Base-by-base conservation (phyloP, 1,140 invertebrate genomes). In the Aphaenogaster rudis region DNA sequence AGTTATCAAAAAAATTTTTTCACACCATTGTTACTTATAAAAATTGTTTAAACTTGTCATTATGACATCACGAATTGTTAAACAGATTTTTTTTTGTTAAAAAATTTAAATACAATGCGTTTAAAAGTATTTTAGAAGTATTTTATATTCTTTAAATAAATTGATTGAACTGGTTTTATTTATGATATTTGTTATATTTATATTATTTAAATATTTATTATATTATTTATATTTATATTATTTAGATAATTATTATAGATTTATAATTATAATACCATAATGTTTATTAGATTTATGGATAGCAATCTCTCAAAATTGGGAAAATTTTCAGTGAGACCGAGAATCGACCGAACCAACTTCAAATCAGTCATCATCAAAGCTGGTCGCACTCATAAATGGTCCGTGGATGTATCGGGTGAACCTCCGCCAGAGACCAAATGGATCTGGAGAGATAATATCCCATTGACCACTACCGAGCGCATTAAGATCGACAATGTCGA, bases 341-440 rank as follows among this genome's bases (percentile, higher is more conserved):
- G 98, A 92, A 99, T 99, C 94, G 98, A 99, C 92, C 96, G 98
- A 89, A 97, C 97, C 88, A 99, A 98, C 90, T 97, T 99, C 95
- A 98, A 98, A 91, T 97, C 97, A 2, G 94, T 98, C 1, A 98
- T 97, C 50, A 98, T 99, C 92, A 98, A 98, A 95, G 98, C 98
- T 61, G 98, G 98, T 36, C 97, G 98, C 87, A 98, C 97, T 7
- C 98, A 99, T 94, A 99, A 98, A 94, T 99, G 98, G 98, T 97
- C 98, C 28, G 98, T 99, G 3, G 98, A 99, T 94, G 97, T 99
- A 57, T 97, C 94, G 88, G 98, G 98, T 92, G 98, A 99, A 96
- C 98, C 98, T 28, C 96, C 98, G 91, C 98, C 98, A 92, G 97
- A 97, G 52, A 96, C 97, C n/a, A 97, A 96, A 86, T 99, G 98